These are phyloP conservation scores for Drosophila baimaii DNA, from an alignment of 1,140 invertebrate species.

Conservation along the genomic window DNA sequence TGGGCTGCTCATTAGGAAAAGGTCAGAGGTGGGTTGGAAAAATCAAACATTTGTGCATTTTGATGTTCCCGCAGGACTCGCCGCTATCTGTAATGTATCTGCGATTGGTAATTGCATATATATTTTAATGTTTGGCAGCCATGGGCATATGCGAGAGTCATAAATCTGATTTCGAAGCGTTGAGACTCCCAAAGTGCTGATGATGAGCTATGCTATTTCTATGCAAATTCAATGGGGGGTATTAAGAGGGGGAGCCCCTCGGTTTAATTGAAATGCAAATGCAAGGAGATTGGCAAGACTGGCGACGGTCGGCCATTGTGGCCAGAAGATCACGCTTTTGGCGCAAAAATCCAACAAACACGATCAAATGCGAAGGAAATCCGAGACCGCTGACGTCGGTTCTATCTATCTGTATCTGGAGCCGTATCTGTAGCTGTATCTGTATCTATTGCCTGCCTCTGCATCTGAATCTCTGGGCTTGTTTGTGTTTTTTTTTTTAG, in stretches of 20 bases:
- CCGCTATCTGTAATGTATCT: constrained; percentile 49
- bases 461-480: constrained; percentile 6
- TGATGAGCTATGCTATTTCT: constrained; percentile 82
- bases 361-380: constrained; percentile 68
- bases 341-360: constrained; percentile 49
- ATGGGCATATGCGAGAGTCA: constrained; percentile 68
- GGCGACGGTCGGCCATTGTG: constrained; percentile 35
- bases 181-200: constrained; percentile 35
- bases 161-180: constrained; percentile 73
- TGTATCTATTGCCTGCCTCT: constrained; percentile 13
- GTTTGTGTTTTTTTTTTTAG: background rate
- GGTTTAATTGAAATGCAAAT: constrained; percentile 77
- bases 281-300: constrained; percentile 29
- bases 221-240: constrained; percentile 78
- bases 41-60: constrained; percentile 73
- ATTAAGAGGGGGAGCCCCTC: background rate
- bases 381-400: constrained; percentile 55
- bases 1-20: constrained; percentile 64
- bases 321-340: constrained; percentile 69
- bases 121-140: constrained; percentile 18
- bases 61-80: constrained; percentile 71
- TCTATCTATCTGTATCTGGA: constrained; percentile 33
- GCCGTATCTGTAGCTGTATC: constrained; percentile 18
- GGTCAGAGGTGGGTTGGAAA: constrained; percentile 65
- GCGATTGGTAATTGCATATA: constrained; percentile 63